Evolutionary conservation across 2,888 invertebrate genomes (phyloP).

Genomic region (Tiliacea aurago): DNA sequence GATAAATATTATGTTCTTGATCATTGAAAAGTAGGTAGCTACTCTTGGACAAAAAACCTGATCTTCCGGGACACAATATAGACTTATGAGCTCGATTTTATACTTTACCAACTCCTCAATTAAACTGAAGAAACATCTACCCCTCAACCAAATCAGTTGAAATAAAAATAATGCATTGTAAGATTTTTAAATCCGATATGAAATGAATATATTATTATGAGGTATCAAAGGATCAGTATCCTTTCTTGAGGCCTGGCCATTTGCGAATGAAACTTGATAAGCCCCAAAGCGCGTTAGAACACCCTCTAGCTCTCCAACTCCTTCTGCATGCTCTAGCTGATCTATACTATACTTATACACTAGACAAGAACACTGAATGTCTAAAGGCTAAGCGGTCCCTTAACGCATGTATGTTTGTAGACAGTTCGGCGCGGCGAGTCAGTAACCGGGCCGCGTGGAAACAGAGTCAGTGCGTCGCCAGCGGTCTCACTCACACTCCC

Average conservation of each 20-base stretch:
- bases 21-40: neutral
- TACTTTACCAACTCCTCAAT: too few relatives aligned
- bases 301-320: conserved; percentile 27
- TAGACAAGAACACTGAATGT: conserved; percentile 69
- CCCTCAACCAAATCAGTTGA: neutral
- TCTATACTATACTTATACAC: conserved; percentile 63
- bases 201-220: neutral
- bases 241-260: neutral
- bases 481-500: conserved; percentile 91
- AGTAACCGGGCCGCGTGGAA: conserved; percentile 95
- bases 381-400: conserved; percentile 85
- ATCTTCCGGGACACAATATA: neutral
- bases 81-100: neutral
- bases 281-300: conserved; percentile 9
- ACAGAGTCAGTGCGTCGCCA: conserved; percentile 96
- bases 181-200: neutral
- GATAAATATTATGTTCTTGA: neutral
- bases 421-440: conserved; percentile 97
- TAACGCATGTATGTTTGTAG: conserved; percentile 95
- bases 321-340: conserved; percentile 58
- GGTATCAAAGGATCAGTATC: neutral
- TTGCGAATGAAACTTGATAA: neutral
- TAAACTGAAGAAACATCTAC: too few relatives aligned
- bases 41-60: neutral
- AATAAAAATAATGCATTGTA: neutral